Conservation (phyloP, 2,888 invertebrate species). For the Prosopocoilus inquinatus region DNA sequence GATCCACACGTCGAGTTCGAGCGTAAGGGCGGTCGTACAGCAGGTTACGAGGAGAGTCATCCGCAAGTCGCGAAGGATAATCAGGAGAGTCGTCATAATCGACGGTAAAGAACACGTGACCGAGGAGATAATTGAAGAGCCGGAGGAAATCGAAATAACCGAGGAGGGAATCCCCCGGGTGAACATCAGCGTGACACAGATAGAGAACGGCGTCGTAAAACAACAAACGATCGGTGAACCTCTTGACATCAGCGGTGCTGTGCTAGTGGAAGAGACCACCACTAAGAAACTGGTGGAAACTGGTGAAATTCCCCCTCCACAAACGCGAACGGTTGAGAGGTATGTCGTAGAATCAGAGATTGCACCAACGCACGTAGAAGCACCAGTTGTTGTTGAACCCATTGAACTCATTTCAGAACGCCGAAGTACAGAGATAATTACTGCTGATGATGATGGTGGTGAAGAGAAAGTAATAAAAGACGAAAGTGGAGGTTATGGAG, state of each 20-base stretch:
- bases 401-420: constrained; percentile 30
- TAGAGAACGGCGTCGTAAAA: constrained; percentile 54
- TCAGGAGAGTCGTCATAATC: constrained; percentile 72
- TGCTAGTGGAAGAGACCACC: constrained; percentile 13
- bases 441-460: too few relatives aligned
- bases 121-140: constrained; percentile 83
- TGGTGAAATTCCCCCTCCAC: not conserved
- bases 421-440: constrained; percentile 27
- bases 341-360: constrained; percentile 42
- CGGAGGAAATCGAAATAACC: constrained; percentile 71
- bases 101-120: constrained; percentile 82
- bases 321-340: constrained; percentile 38
- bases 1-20: constrained; percentile 64
- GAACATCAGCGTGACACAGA: constrained; percentile 64
- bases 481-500: not conserved
- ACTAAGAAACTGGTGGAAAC: constrained; percentile 24
- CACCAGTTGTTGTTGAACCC: constrained; percentile 33
- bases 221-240: constrained; percentile 47
- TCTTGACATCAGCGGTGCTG: constrained; percentile 10
- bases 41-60: constrained; percentile 79
- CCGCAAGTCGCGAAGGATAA: constrained; percentile 70
- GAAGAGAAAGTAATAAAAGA: too few relatives aligned
- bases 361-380: constrained; percentile 38
- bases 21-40: constrained; percentile 76
- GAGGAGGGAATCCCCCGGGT: constrained; percentile 72